Conservation (phyloP, 2,888 invertebrate species). For the Itoplectis maculator region DNA sequence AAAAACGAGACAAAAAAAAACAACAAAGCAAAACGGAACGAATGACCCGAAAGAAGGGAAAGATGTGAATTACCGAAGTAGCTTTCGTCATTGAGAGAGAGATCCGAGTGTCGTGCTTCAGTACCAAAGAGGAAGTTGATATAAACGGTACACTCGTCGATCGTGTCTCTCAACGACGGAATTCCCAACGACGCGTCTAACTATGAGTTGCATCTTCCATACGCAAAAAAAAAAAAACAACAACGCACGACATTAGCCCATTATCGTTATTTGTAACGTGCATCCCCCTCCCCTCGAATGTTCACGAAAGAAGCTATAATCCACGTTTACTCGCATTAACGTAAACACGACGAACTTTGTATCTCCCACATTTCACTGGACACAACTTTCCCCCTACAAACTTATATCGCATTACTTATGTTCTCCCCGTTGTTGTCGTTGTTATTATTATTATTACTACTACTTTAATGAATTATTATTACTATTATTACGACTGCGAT, state of each 20-base stretch:
- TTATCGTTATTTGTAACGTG: constrained; percentile 39
- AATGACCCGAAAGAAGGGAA: constrained; percentile 36
- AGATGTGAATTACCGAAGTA: constrained; percentile 52
- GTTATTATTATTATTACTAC: constrained; percentile 53
- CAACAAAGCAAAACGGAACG: constrained; percentile 43
- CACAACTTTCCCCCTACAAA: constrained; percentile 5
- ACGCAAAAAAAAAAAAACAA: too few species aligned
- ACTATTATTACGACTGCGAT: constrained; percentile 49
- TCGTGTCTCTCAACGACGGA: constrained; percentile 21
- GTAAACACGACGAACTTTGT: constrained; percentile 62
- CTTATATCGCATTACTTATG: constrained; percentile 52
- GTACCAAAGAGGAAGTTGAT: constrained; percentile 53
- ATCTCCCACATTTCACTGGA: constrained; percentile 39
- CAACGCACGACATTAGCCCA: constrained; percentile 27
- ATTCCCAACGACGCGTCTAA: constrained; percentile 11
- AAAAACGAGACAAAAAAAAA: constrained; percentile 49
- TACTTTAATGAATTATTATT: constrained; percentile 57
- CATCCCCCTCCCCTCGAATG: not conserved
- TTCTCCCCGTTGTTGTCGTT: constrained; percentile 61
- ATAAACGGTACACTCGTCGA: not conserved
- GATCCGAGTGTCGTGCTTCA: constrained; percentile 1
- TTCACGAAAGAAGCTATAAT: constrained; percentile 34
- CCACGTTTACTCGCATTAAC: constrained; percentile 53
- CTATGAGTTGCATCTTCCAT: constrained; percentile 5
- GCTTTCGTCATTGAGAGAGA: constrained; percentile 36